phyloP scores from a whole-genome alignment of 2,113 vertebrate species.

The Protomyctophum bolini region DNA sequence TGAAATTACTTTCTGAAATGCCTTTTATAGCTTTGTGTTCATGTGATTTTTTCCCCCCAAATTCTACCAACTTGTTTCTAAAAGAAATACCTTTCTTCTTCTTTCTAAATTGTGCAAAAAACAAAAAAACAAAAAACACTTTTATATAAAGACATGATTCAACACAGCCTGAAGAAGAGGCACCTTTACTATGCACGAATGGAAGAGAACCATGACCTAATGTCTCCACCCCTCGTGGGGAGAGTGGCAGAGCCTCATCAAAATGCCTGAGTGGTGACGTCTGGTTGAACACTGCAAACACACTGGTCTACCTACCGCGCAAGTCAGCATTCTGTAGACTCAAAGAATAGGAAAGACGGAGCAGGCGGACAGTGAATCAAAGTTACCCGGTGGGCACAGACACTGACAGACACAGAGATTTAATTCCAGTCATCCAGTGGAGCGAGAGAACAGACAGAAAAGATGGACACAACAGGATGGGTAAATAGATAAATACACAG shows the following conservation, averaged over 20 bases:
- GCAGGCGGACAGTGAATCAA: no score
- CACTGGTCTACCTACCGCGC: conserved; percentile 37
- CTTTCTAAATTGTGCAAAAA: not conserved
- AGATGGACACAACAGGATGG: no score
- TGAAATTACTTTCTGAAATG: not conserved
- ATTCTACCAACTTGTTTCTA: no score
- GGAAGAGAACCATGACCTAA: no score
- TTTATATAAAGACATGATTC: no score
- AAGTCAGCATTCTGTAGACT: conserved; percentile 16
- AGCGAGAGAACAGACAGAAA: no score
- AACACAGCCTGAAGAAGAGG: no score
- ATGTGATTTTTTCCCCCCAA: not conserved
- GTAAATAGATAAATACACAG: no score
- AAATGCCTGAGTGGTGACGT: conserved; percentile 38
- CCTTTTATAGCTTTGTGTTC: not conserved
- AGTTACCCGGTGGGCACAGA: not conserved
- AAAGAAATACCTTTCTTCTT: not conserved
- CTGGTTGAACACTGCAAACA: conserved; percentile 18
- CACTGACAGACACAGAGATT: not conserved
- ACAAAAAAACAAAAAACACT: no score
- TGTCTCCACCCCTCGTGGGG: conserved; percentile 4
- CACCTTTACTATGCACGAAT: no score
- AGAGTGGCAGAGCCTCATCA: conserved; percentile 37
- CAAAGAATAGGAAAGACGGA: not conserved
- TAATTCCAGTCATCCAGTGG: no score